Percentiles rank a stretch among this genome's conserved stretches.
phyloP scores from a whole-genome alignment of 2,113 vertebrate species.

The Porphyrio hochstetteri region DNA sequence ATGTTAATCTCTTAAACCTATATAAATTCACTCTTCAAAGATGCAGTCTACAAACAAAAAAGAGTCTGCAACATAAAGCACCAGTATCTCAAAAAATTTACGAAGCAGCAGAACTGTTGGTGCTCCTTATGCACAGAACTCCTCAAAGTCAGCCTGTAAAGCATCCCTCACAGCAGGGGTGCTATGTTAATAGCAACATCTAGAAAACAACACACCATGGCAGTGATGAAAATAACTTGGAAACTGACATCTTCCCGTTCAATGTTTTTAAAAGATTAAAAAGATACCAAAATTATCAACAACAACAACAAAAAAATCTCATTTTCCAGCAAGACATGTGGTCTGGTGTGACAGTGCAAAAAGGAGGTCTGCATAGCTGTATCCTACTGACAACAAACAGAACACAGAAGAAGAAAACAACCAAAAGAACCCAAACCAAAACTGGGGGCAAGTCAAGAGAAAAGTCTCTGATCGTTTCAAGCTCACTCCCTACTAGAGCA shows the following conservation, averaged over 20 bases:
- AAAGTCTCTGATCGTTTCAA: not conserved
- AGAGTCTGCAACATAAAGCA: not conserved
- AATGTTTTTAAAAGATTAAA: not conserved
- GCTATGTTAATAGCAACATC: not conserved
- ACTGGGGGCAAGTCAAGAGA: accelerated
- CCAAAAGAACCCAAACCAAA: not conserved
- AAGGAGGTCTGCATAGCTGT: not conserved
- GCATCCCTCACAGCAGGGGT: not conserved
- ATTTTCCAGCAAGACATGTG: not conserved
- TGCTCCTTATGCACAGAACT: not conserved
- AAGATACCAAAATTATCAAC: not conserved
- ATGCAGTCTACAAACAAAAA: not conserved
- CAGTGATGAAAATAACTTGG: not conserved
- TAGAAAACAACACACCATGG: not conserved
- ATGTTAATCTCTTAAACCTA: conserved; percentile 13
- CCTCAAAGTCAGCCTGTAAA: not conserved
- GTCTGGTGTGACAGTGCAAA: not conserved
- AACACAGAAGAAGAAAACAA: not conserved
- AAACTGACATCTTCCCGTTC: not conserved
- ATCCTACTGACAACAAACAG: not conserved
- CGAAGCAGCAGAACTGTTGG: not conserved
- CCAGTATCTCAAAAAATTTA: not conserved
- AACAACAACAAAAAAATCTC: not conserved
- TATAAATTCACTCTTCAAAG: not conserved
- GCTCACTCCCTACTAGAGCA: not conserved